Conservation (phyloP, 1,140 invertebrate genomes). For the Saccostrea echinata region DNA sequence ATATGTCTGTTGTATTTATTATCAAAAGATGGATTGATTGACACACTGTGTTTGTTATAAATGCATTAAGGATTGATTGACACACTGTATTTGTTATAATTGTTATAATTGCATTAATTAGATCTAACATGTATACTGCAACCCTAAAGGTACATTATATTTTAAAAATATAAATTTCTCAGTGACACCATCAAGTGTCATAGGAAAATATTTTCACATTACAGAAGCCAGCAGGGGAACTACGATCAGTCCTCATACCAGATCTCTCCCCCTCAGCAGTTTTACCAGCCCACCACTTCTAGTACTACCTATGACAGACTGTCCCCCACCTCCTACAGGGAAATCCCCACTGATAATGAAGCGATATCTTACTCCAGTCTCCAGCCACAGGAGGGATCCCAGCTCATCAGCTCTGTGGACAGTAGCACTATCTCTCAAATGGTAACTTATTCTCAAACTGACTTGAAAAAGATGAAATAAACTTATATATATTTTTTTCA, state of each 20-base stretch:
- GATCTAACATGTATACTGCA: no score
- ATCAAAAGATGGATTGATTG: no score
- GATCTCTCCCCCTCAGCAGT: conserved; percentile 42
- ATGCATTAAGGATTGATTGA: no score
- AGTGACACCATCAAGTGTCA: background rate
- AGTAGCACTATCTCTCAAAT: conserved; percentile 65
- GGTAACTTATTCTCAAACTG: background rate
- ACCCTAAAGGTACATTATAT: no score
- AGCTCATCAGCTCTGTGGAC: conserved; percentile 67
- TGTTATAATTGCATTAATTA: no score
- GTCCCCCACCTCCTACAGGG: conserved; percentile 64
- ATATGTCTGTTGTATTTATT: no score
- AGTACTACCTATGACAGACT: conserved; percentile 65
- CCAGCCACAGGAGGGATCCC: conserved; percentile 54
- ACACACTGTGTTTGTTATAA: no score
- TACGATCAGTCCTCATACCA: conserved; percentile 39
- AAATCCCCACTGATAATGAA: conserved; percentile 65
- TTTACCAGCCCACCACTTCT: conserved; percentile 66
- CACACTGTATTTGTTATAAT: no score
- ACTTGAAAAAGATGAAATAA: no score
- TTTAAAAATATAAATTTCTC: no score
- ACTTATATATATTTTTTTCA: no score
- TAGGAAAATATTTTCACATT: background rate
- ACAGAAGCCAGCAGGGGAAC: background rate
- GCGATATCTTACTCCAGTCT: conserved; percentile 65